Base-by-base conservation (phyloP, 2,888 invertebrate species). In the Amaurobius ferox region DNA sequence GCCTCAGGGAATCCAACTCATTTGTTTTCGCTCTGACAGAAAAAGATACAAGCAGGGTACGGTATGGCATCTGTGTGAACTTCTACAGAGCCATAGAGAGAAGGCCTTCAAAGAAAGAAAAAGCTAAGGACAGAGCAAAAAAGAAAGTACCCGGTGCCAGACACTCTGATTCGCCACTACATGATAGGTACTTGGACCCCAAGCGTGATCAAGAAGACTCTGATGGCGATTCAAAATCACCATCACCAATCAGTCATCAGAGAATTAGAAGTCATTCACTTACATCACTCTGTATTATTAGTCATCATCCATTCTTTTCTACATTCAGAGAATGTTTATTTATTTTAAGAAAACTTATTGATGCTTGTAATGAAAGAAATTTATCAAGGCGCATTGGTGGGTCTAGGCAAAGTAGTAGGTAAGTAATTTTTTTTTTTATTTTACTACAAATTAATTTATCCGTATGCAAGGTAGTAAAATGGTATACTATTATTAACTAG, bases 261-360 rank as follows among this genome's bases (percentile, higher is more conserved):
- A 79, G 81, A 90, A 93, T 96, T 89, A 94, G 97, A 90, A 98
- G 96, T 92, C 97, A 98, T 92, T 98, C 98, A 16, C 93, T 99
- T 89, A 99, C 99, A 48, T 98, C 99, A 70, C 93, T 99, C 80
- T 99, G 99, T 93, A 94, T 99, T 89, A 94, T 99, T 80, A 98
- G 98, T 88, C 99, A 99, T 93, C 99, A 99, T 93, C 98, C 99
- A 44, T 99, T 99, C 93, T 98, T 99, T 92, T 96, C 98, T 88
- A 97, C 96, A 90, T 99, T 99, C 93, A 96, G 99, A 89, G 98
- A 99, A 93, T 98, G 98, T 93, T 94, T 99, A 90, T 96, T 96
- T 93, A 95, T 98, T 90, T 93, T 99, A 90, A 97, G 98, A 92
- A 96, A 96, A 91, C 93, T 99, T 89, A 98, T 99, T 90, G 98